Conservation (phyloP, 2,797 vertebrate species). For the Anguilla anguilla region DNA sequence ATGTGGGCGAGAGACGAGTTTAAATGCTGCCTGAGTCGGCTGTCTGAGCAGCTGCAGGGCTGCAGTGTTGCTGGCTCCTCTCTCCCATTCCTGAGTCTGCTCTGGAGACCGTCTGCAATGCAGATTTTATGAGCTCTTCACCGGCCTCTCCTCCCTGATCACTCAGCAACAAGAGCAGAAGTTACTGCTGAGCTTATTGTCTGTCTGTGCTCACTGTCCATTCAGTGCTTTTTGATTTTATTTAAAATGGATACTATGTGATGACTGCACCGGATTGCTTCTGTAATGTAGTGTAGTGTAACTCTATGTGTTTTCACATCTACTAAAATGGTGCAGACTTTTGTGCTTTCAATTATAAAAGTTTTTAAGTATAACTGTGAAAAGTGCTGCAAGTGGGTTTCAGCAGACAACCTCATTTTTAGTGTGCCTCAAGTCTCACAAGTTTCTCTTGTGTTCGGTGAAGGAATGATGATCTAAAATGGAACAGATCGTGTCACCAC, state of each 20-base stretch:
- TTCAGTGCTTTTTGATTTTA: slow-evolving; percentile 49
- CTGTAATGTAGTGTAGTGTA: background rate
- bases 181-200: slow-evolving; percentile 58
- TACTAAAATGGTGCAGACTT: background rate
- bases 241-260: background rate
- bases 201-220: slow-evolving; percentile 48
- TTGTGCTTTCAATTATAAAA: no score
- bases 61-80: slow-evolving; percentile 70
- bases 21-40: slow-evolving; percentile 73
- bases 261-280: slow-evolving; percentile 18
- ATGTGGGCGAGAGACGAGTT: slow-evolving; percentile 70
- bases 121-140: slow-evolving; percentile 74
- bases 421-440: no score
- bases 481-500: no score
- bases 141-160: slow-evolving; percentile 55
- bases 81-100: slow-evolving; percentile 67
- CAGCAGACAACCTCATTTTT: no score
- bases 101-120: slow-evolving; percentile 72
- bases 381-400: no score
- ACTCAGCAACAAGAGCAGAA: slow-evolving; percentile 54
- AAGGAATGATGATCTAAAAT: no score
- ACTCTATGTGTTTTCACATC: background rate
- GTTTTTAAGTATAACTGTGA: no score
- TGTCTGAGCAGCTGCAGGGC: slow-evolving; percentile 70
- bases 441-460: no score